phyloP scores from a whole-genome alignment of 2,113 vertebrate genomes.

The Platysternon megacephalum region DNA sequence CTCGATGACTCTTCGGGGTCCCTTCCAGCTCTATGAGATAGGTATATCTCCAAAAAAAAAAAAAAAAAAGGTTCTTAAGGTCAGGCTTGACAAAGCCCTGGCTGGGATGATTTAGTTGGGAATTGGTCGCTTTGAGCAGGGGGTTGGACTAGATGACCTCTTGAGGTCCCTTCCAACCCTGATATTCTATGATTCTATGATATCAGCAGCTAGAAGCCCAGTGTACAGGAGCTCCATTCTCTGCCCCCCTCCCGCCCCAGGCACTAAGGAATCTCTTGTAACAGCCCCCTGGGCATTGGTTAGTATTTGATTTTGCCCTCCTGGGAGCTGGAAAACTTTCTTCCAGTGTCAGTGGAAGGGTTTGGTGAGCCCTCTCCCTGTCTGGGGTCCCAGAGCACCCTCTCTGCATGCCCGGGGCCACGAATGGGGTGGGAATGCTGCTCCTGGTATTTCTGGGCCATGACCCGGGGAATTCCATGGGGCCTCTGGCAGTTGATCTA shows the following conservation, averaged over 20 bases:
- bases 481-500: background rate
- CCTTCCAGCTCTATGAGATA: too few relatives aligned
- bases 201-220: background rate
- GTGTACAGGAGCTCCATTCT: background rate
- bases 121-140: too few relatives aligned
- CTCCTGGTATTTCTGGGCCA: rapidly evolving
- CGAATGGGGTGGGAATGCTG: background rate
- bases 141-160: too few relatives aligned
- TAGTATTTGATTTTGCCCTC: background rate
- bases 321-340: background rate
- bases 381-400: background rate
- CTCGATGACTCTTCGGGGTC: too few relatives aligned
- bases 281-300: background rate
- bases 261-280: background rate
- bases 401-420: background rate
- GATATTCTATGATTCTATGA: too few relatives aligned
- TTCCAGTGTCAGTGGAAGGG: background rate
- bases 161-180: too few relatives aligned
- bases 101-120: too few relatives aligned
- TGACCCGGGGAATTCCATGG: background rate
- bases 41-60: too few relatives aligned
- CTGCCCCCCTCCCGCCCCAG: background rate
- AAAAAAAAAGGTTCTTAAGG: too few relatives aligned
- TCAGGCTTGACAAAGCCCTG: too few relatives aligned
- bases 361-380: background rate